Evolutionary conservation across 2,888 invertebrate genomes (phyloP).

Genomic region (Drosophila mettleri): DNA sequence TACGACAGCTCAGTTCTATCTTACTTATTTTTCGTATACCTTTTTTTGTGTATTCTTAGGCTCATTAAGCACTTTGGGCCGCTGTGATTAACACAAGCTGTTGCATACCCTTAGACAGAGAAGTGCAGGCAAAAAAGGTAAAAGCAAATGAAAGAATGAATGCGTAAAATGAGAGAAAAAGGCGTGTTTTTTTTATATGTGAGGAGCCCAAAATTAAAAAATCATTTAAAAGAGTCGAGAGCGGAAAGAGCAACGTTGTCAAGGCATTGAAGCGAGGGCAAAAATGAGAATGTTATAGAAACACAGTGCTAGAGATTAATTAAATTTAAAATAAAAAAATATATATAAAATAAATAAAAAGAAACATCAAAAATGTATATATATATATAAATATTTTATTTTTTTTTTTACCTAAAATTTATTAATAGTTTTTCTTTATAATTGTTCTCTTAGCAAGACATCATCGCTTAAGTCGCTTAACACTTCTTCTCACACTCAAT

Average conservation of each 20-base stretch:
- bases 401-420: no score
- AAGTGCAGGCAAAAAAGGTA: conserved; percentile 24
- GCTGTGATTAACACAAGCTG: conserved; percentile 74
- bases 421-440: not conserved
- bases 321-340: not conserved
- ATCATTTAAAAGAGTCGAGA: conserved; percentile 25
- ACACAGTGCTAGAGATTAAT: not conserved
- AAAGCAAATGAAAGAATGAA: conserved; percentile 20
- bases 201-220: conserved; percentile 12
- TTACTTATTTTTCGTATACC: not conserved
- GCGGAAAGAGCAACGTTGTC: not conserved
- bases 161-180: conserved; percentile 28
- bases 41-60: conserved; percentile 40
- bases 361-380: no score
- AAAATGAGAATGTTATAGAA: not conserved
- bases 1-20: not conserved
- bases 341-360: no score
- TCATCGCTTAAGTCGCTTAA: not conserved
- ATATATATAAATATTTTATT: no score
- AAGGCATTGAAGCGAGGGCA: not conserved
- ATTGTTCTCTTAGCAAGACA: not conserved
- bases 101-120: conserved; percentile 53
- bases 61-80: conserved; percentile 75
- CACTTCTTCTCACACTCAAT: not conserved
- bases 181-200: conserved; percentile 3